These are phyloP conservation scores for Xanthostigma xanthostigma DNA, from an alignment of 2,888 invertebrate genomes.

Conservation along the genomic window DNA sequence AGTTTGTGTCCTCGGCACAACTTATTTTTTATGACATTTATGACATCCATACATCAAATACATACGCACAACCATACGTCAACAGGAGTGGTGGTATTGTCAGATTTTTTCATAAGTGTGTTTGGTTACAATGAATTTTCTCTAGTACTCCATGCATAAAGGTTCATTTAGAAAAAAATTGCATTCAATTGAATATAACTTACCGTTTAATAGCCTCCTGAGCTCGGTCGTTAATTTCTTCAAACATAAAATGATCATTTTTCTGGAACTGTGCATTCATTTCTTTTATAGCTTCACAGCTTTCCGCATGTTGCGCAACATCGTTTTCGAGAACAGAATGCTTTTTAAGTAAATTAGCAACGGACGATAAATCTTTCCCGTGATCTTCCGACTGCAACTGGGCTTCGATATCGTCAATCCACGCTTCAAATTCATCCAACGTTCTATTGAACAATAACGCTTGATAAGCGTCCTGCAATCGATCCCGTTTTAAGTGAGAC, in stretches of 20 bases:
- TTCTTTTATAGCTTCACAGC: constrained; percentile 64
- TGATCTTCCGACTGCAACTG: constrained; percentile 61
- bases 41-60: too few species aligned
- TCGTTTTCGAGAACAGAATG: constrained; percentile 77
- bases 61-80: too few species aligned
- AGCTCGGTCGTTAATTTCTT: constrained; percentile 66
- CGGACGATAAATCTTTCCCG: constrained; percentile 80
- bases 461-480: constrained; percentile 82
- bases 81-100: too few species aligned
- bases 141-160: too few species aligned
- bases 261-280: constrained; percentile 65
- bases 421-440: constrained; percentile 81
- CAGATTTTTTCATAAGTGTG: too few species aligned
- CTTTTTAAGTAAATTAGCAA: constrained; percentile 65
- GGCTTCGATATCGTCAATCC: constrained; percentile 81
- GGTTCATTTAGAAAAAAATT: background rate
- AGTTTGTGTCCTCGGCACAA: too few species aligned
- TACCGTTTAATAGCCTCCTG: constrained; percentile 44
- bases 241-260: constrained; percentile 76
- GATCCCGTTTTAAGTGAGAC: constrained; percentile 67
- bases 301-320: constrained; percentile 67
- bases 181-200: constrained; percentile 9
- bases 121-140: too few species aligned
- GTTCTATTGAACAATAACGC: constrained; percentile 77
- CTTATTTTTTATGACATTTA: too few species aligned